phyloP scores from a whole-genome alignment of 2,113 vertebrate species.

The Oreochromis spilurus region DNA sequence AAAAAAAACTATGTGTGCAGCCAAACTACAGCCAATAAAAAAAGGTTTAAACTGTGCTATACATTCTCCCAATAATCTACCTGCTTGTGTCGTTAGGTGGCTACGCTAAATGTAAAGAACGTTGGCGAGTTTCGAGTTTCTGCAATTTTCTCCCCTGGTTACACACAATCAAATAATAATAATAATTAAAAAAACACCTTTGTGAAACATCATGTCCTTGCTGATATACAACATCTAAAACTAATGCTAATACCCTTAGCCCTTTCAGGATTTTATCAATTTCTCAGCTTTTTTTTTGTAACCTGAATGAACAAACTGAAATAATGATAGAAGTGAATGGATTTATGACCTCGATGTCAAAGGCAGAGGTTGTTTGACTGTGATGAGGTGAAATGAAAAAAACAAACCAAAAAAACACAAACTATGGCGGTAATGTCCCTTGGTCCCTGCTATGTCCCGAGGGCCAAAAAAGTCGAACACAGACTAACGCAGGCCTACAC shows the following conservation, averaged over 20 bases:
- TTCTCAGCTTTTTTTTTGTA: neutral
- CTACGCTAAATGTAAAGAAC: constrained; percentile 21
- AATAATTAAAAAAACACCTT: constrained; percentile 4
- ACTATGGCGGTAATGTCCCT: neutral
- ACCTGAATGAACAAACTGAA: neutral
- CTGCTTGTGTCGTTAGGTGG: constrained; percentile 25
- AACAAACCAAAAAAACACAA: neutral
- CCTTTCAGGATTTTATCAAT: constrained; percentile 36
- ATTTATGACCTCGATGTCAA: neutral
- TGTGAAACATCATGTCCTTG: constrained; percentile 29
- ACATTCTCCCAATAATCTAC: constrained; percentile 44
- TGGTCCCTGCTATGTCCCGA: neutral
- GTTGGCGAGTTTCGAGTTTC: neutral
- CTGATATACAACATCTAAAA: constrained; percentile 19
- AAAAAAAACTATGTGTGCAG: neutral
- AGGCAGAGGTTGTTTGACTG: constrained; percentile 39
- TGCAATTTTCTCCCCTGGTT: neutral
- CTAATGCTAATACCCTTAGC: constrained; percentile 48
- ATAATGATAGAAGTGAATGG: neutral
- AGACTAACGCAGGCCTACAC: constrained; percentile 25
- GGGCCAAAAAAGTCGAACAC: constrained; percentile 1
- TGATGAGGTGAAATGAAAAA: neutral
- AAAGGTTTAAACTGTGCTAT: neutral
- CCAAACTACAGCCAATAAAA: neutral
- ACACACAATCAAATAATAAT: constrained; percentile 8